Evolutionary conservation across 2,888 invertebrate genomes (phyloP).

Genomic region (Adelphocoris suturalis): DNA sequence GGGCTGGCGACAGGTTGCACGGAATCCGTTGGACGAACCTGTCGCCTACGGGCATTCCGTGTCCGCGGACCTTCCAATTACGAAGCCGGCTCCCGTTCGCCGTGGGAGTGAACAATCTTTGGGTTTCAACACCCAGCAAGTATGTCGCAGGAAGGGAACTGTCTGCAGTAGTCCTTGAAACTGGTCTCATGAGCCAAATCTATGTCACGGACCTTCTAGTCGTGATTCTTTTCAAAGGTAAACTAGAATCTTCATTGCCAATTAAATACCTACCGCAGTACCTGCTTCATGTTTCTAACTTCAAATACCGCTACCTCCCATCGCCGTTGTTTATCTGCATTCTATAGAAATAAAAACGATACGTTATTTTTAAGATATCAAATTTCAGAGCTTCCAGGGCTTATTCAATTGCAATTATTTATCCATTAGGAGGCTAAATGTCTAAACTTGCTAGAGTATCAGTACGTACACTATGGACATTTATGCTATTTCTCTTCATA

Average conservation of each 20-base stretch:
- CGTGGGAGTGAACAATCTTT: background rate
- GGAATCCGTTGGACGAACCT: background rate
- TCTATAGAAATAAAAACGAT: no score
- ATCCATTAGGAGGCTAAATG: no score
- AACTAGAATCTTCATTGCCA: background rate
- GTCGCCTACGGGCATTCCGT: slow-evolving; percentile 32
- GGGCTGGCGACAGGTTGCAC: background rate
- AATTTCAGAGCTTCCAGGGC: no score
- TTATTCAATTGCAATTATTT: no score
- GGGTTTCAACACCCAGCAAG: background rate
- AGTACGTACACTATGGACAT: no score
- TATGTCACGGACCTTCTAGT: background rate
- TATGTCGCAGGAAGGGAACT: background rate
- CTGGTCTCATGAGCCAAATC: background rate
- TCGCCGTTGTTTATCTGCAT: no score
- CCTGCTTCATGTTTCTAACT: no score
- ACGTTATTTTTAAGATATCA: no score
- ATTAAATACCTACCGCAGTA: no score
- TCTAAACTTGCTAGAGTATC: no score
- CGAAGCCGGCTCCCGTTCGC: background rate
- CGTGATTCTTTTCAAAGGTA: background rate
- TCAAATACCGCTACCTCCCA: no score
- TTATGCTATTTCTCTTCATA: no score
- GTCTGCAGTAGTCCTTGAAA: slow-evolving; percentile 1
- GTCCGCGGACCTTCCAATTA: background rate